Conservation (phyloP, 2,888 invertebrate genomes). For the Trimorus sp. region DNA sequence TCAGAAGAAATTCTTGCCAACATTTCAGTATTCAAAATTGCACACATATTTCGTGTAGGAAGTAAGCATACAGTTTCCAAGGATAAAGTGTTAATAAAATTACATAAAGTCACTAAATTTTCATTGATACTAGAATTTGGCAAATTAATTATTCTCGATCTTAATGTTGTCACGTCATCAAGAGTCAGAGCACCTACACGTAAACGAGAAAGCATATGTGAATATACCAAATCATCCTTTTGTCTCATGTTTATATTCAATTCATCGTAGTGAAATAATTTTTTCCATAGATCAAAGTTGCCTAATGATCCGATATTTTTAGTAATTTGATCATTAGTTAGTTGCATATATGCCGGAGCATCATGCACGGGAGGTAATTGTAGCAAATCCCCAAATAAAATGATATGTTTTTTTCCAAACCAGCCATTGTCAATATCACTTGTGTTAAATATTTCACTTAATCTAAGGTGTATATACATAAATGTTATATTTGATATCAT, state of each 20-base stretch:
- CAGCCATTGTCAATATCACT: conserved; percentile 69
- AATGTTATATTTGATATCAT: conserved; percentile 1
- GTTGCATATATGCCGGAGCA: conserved; percentile 67
- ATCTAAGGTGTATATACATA: conserved; percentile 64
- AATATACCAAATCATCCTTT: conserved; percentile 64
- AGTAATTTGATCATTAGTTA: conserved; percentile 61
- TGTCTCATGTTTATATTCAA: conserved; percentile 72
- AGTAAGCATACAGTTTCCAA: conserved; percentile 65
- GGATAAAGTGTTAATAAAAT: conserved; percentile 32
- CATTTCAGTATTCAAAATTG: conserved; percentile 16
- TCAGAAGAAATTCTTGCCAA: conserved; percentile 14
- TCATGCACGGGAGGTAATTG: conserved; percentile 69
- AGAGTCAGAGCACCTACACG: not conserved
- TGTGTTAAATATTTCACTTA: conserved; percentile 46
- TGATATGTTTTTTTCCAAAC: conserved; percentile 72
- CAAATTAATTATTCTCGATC: conserved; percentile 1
- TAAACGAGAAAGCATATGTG: conserved; percentile 5
- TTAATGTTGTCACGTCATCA: conserved; percentile 18
- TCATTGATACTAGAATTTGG: conserved; percentile 42
- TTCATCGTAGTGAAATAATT: conserved; percentile 72
- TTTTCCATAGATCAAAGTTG: conserved; percentile 70
- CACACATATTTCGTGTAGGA: conserved; percentile 69
- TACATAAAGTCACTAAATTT: conserved; percentile 19
- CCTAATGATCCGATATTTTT: conserved; percentile 68
- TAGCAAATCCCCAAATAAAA: conserved; percentile 72